A percentile compares a stretch with the other conserved stretches of the same genome.
Conservation (phyloP, 2,888 invertebrate species). For the Gibbula magus region DNA sequence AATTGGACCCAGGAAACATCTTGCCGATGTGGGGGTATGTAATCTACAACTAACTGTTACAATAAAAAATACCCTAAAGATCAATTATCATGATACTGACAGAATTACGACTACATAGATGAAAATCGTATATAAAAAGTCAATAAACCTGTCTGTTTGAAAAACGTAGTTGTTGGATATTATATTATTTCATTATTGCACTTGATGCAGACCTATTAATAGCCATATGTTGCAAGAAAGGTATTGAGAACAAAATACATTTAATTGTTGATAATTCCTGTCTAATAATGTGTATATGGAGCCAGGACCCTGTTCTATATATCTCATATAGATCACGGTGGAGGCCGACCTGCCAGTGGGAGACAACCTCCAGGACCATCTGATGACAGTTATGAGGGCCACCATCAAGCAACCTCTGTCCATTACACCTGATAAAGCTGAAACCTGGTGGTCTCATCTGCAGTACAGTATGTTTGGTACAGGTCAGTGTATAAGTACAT, state of each 20-base stretch:
- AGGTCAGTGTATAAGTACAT: constrained; percentile 31
- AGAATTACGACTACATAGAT: too few species aligned
- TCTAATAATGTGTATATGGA: too few species aligned
- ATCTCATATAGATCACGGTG: constrained; percentile 52
- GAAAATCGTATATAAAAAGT: too few species aligned
- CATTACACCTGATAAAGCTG: constrained; percentile 45
- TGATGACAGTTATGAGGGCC: constrained; percentile 40
- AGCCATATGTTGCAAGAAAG: too few species aligned
- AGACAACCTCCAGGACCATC: constrained; percentile 64
- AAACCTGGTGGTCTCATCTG: constrained; percentile 44
- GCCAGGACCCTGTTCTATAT: neutral
- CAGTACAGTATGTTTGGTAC: constrained; percentile 49
- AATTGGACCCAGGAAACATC: constrained; percentile 68
- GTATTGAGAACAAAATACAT: too few species aligned
- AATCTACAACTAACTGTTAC: constrained; percentile 48
- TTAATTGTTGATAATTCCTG: too few species aligned
- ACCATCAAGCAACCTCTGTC: constrained; percentile 49
- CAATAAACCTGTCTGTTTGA: too few species aligned
- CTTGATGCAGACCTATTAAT: too few species aligned
- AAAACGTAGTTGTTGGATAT: too few species aligned
- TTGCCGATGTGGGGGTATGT: constrained; percentile 76
- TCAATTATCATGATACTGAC: too few species aligned
- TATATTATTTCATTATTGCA: too few species aligned
- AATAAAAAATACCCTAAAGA: neutral
- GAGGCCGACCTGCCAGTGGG: constrained; percentile 65